Conservation (phyloP, 2,888 invertebrate genomes). For the Augochlorella aurata region DNA sequence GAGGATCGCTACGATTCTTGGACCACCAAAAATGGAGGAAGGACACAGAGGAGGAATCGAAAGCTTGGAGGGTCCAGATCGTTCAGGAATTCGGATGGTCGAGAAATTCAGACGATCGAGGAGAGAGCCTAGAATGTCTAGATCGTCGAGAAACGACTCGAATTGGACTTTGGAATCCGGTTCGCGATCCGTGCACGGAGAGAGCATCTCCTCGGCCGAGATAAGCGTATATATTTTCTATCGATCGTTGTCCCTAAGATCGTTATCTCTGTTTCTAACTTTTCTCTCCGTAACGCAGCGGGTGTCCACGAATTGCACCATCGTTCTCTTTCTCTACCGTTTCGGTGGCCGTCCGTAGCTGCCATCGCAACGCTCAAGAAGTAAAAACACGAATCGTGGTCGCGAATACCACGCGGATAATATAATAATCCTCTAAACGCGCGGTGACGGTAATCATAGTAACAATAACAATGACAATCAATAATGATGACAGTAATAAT, state of each 20-base stretch:
- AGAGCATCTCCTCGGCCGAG: not conserved
- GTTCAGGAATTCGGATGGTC: no score
- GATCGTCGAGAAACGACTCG: no score
- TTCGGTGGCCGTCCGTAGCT: slow-evolving; percentile 1
- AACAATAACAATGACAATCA: slow-evolving; percentile 62
- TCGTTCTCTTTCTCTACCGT: not conserved
- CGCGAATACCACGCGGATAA: slow-evolving; percentile 42
- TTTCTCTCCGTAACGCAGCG: not conserved
- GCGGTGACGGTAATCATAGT: slow-evolving; percentile 48
- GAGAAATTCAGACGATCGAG: no score
- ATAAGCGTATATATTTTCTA: not conserved
- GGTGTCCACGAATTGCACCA: slow-evolving; percentile 10
- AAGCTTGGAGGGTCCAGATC: no score
- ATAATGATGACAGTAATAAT: slow-evolving; percentile 62
- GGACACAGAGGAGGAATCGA: no score
- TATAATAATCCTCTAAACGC: slow-evolving; percentile 41
- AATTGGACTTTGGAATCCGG: no score
- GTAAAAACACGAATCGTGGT: slow-evolving; percentile 59
- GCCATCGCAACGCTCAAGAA: slow-evolving; percentile 51
- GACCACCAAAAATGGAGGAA: no score
- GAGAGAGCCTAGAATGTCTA: no score
- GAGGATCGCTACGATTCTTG: no score
- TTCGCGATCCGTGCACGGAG: no score
- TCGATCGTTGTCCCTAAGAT: no score
- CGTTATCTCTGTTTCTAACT: not conserved